Conservation (phyloP, 2,888 invertebrate species). For the Pseudococcus viburni region DNA sequence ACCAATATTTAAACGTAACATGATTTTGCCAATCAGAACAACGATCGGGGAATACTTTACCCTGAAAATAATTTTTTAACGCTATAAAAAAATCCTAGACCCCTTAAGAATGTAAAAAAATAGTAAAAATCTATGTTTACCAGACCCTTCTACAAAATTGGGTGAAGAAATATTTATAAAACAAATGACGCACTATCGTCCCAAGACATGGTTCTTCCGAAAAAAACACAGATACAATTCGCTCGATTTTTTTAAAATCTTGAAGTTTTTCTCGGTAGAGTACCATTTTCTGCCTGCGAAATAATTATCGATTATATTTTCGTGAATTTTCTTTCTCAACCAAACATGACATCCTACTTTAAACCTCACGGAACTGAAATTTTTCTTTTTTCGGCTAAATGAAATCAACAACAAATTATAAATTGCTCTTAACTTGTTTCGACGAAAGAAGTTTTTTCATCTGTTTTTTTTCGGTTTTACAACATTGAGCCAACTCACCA, state of each 20-base stretch:
- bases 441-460: too few species aligned
- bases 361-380: constrained; percentile 83
- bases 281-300: constrained; percentile 87
- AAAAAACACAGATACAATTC: constrained; percentile 81
- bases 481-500: too few species aligned
- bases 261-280: constrained; percentile 80
- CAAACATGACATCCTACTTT: too few species aligned
- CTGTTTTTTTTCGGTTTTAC: too few species aligned
- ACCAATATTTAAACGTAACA: too few species aligned
- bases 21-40: too few species aligned
- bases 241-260: constrained; percentile 80
- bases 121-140: constrained; percentile 72
- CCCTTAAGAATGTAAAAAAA: constrained; percentile 14
- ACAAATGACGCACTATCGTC: constrained; percentile 83
- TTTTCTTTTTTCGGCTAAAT: constrained; percentile 84
- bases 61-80: too few species aligned
- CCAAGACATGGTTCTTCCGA: constrained; percentile 83
- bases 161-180: constrained; percentile 81
- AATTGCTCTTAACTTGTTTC: constrained; percentile 87
- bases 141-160: constrained; percentile 79
- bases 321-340: too few species aligned
- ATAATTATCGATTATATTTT: too few species aligned
- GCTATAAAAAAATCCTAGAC: constrained; percentile 55
- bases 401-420: constrained; percentile 87
- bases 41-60: too few species aligned